These are phyloP conservation scores for Sesamia inferens DNA, from an alignment of 2,888 invertebrate species.

Conservation along the genomic window DNA sequence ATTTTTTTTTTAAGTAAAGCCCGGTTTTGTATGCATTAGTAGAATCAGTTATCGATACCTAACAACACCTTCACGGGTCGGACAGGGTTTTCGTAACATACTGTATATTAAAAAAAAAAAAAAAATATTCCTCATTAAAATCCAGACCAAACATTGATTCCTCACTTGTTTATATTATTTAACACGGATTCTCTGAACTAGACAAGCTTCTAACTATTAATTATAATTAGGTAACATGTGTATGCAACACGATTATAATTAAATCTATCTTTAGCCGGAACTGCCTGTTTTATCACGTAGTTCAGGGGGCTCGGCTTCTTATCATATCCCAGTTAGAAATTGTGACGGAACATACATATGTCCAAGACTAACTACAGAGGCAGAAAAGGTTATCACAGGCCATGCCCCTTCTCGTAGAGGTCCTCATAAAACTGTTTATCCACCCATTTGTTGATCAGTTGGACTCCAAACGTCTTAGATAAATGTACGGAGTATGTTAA, in stretches of 20 bases:
- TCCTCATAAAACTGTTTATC: constrained; percentile 79
- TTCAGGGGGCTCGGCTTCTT: constrained; percentile 79
- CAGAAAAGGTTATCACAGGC: constrained; percentile 75
- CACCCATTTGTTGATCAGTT: constrained; percentile 76
- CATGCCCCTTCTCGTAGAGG: constrained; percentile 73
- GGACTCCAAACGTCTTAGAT: constrained; percentile 68
- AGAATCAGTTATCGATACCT: too few relatives aligned
- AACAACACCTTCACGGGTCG: too few relatives aligned
- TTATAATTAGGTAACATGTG: constrained; percentile 23
- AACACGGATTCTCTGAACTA: constrained; percentile 22
- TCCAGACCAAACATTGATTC: constrained; percentile 19
- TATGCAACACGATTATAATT: constrained; percentile 20
- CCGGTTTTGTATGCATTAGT: too few relatives aligned
- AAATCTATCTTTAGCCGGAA: constrained; percentile 48
- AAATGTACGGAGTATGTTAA: constrained; percentile 70
- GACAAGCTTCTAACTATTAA: constrained; percentile 9
- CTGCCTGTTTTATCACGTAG: constrained; percentile 40
- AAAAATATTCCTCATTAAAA: constrained; percentile 26
- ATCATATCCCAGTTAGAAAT: constrained; percentile 39
- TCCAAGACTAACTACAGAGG: constrained; percentile 66
- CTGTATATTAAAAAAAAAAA: too few relatives aligned
- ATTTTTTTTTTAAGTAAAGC: too few relatives aligned
- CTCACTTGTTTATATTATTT: constrained; percentile 43
- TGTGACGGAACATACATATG: constrained; percentile 68
- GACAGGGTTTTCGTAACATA: too few relatives aligned